phyloP scores from a whole-genome alignment of 1,140 invertebrate genomes.

The Limonius californicus region DNA sequence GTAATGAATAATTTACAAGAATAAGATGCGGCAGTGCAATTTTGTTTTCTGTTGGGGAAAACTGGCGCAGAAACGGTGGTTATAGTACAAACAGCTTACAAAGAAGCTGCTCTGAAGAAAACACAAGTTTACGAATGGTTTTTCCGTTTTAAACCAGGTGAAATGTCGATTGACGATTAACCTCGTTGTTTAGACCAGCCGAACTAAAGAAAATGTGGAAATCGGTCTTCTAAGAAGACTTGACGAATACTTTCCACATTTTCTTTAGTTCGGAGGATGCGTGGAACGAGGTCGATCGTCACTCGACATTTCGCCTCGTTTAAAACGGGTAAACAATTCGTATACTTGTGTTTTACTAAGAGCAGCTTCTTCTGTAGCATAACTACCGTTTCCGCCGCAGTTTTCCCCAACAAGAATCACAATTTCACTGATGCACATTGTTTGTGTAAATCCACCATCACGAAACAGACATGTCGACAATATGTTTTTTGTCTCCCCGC shows the following conservation, averaged over 20 bases:
- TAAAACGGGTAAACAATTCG: background rate
- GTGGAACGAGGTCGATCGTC: background rate
- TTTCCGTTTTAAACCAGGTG: too few relatives aligned
- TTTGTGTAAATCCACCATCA: background rate
- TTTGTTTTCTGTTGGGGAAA: too few relatives aligned
- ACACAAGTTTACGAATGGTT: too few relatives aligned
- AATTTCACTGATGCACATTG: background rate
- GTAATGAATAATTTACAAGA: too few relatives aligned
- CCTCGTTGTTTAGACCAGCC: background rate
- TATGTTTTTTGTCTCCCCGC: too few relatives aligned
- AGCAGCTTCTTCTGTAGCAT: background rate
- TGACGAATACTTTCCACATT: background rate
- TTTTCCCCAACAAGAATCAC: background rate
- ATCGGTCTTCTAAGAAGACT: background rate
- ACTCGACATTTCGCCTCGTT: background rate
- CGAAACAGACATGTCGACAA: background rate
- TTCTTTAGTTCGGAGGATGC: background rate
- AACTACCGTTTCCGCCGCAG: background rate
- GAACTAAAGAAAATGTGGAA: too few relatives aligned
- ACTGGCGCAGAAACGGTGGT: too few relatives aligned
- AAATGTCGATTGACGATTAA: too few relatives aligned
- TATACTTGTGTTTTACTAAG: background rate
- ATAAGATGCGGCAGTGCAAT: too few relatives aligned
- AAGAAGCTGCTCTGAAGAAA: too few relatives aligned
- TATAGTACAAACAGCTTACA: too few relatives aligned